Base-by-base conservation (phyloP, 2,797 vertebrate species). In the Petrocephalus schoutedeni region DNA sequence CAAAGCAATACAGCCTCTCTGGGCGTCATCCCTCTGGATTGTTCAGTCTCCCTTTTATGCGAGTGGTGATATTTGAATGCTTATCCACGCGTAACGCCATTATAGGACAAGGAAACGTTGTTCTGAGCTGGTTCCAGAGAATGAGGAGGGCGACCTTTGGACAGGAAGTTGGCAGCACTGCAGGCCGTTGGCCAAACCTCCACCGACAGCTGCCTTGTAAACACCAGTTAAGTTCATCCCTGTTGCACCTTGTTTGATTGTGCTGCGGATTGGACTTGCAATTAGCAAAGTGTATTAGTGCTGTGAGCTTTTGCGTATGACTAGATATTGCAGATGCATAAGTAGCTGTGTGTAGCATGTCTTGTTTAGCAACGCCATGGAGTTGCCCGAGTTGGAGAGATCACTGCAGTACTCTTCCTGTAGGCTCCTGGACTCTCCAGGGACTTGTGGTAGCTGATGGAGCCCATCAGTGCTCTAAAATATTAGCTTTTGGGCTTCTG, bases 141-240 rank as follows among this genome's bases (percentile, higher is more conserved):
- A 67, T 88, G 12, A 84, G 80, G 57, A 74, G 80, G 14, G 56
- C 28, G 57, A 85, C 87, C 77, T 54, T 85, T 85, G 36, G 28
- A 61, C 57, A 28, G 87, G 87, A 85, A 85, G 80, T 85, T n/a
- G 45, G 6, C 49, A 53, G 19, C 49, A 51, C 54, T 58, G 57
- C 59, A 88, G 80, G 21, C 80, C 51, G n/a, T 23, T 19, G 3
- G 77, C 57, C 57, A 59, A 61, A 49, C 23, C 6, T 1, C 21
- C n/a, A 49, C 9, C 41, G 49, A 7, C 16, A 45, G 1, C 45
- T 8, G 23, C 41, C 56, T 85, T 23, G 9, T 49, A 84, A 84
- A 67, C 57, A 32, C 23, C 45, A 77, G 36, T 82, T 41, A 14
- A 7, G 19, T 21, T 21, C 19, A 80, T 80, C 56, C 77, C 56